Conservation (phyloP, 1,140 invertebrate genomes). For the Dolichoris vasculosae region DNA sequence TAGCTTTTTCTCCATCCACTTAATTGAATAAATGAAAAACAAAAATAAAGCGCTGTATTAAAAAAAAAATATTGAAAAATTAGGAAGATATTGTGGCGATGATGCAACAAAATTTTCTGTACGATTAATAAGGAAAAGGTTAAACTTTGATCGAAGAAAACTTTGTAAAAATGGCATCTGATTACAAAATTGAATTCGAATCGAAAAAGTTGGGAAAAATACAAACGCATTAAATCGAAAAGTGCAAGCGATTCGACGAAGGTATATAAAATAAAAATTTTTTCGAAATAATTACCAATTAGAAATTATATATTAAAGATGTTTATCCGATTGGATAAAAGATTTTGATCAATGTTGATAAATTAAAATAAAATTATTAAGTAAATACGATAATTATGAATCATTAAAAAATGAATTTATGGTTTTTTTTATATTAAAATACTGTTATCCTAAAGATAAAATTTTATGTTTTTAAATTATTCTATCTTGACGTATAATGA, state of each 20-base stretch:
- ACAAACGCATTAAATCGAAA: no score
- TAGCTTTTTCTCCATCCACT: no score
- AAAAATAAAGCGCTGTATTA: no score
- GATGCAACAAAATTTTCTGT: not conserved
- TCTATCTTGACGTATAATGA: not conserved
- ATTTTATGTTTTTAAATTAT: not conserved
- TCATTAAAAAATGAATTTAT: not conserved
- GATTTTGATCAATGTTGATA: not conserved
- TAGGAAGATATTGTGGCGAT: not conserved
- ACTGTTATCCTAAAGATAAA: not conserved
- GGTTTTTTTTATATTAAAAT: not conserved
- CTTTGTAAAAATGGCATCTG: no score
- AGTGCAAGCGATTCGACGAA: no score
- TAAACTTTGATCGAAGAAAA: no score
- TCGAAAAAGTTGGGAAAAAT: no score
- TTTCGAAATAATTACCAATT: no score
- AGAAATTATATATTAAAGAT: not conserved
- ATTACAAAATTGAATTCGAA: no score
- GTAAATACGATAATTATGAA: not conserved
- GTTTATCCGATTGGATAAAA: not conserved
- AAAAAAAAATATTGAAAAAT: not conserved
- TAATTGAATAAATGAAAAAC: no score
- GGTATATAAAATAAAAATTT: no score
- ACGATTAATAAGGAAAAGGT: no score
- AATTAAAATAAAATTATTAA: not conserved